Conservation (phyloP, 1,140 invertebrate species). For the Battus philenor region DNA sequence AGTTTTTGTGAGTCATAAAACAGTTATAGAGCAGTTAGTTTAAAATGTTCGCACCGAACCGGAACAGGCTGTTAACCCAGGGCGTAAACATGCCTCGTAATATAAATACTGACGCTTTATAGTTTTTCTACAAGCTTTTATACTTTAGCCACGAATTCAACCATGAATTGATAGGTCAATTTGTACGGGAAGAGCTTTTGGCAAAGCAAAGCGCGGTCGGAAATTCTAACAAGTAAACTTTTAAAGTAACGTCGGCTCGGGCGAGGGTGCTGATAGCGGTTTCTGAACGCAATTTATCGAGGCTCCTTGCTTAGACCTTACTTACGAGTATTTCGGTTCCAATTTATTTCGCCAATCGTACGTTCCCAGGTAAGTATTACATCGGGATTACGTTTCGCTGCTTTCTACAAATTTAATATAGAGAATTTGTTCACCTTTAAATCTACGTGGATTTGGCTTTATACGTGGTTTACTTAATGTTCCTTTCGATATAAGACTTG, state of each 20-base stretch:
- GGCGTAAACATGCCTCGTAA: slow-evolving; percentile 7
- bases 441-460: too few species aligned
- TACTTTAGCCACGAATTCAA: slow-evolving; percentile 1
- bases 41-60: slow-evolving; percentile 2
- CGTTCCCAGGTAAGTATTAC: slow-evolving; percentile 16
- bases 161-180: slow-evolving; percentile 16
- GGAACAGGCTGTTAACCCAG: not conserved
- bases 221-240: slow-evolving; percentile 17
- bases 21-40: slow-evolving; percentile 3
- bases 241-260: slow-evolving; percentile 6
- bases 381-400: slow-evolving; percentile 10
- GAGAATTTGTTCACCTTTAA: slow-evolving; percentile 1
- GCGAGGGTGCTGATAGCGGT: slow-evolving; percentile 14
- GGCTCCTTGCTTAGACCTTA: slow-evolving; percentile 15
- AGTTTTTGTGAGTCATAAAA: slow-evolving; percentile 1
- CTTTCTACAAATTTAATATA: slow-evolving; percentile 13
- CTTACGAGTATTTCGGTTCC: slow-evolving; percentile 17
- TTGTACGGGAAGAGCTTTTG: slow-evolving; percentile 14
- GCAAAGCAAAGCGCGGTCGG: slow-evolving; percentile 11
- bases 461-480: too few species aligned
- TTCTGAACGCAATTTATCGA: slow-evolving; percentile 16
- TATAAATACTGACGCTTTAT: slow-evolving; percentile 2
- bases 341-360: slow-evolving; percentile 18
- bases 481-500: too few species aligned
- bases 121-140: not conserved